phyloP scores from a whole-genome alignment of 2,113 vertebrate species.

The Pyrgilauda ruficollis region DNA sequence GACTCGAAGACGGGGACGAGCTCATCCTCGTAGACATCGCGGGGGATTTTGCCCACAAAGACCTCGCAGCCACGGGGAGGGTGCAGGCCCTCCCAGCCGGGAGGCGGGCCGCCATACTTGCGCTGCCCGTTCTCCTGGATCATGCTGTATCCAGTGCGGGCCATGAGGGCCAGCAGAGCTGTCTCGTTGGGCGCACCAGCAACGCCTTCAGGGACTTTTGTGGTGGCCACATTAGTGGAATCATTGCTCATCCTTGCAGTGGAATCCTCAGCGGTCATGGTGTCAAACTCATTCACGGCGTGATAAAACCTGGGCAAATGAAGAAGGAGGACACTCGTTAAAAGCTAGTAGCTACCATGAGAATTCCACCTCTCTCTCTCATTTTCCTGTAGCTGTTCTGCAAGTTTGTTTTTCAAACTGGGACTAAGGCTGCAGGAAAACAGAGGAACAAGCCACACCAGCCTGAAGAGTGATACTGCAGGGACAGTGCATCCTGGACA shows the following conservation, averaged over 20 bases:
- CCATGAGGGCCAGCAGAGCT: constrained; percentile 88
- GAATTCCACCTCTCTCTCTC: not conserved
- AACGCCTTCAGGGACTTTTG: constrained; percentile 83
- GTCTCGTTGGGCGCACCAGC: constrained; percentile 87
- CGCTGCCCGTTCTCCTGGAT: constrained; percentile 96
- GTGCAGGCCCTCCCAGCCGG: constrained; percentile 87
- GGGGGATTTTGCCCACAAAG: constrained; percentile 97
- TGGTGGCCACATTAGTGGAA: constrained; percentile 69
- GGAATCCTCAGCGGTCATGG: constrained; percentile 98
- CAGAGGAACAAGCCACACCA: not conserved
- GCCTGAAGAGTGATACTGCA: not conserved
- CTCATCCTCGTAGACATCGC: constrained; percentile 96
- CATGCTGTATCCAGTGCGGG: constrained; percentile 91
- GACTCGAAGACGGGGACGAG: constrained; percentile 93
- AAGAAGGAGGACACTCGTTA: not conserved
- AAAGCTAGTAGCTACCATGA: not conserved
- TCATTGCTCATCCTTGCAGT: constrained; percentile 88
- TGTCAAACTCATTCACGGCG: constrained; percentile 89
- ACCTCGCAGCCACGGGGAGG: constrained; percentile 96
- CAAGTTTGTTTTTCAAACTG: not conserved
- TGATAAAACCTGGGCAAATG: constrained; percentile 71
- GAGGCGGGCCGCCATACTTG: constrained; percentile 92
- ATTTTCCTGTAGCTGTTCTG: not conserved
- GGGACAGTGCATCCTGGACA: not conserved
- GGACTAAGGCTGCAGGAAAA: not conserved